Percentiles rank a stretch among this genome's conserved stretches.
Conservation (phyloP, 2,888 invertebrate genomes). For the Horisme vitalbata region DNA sequence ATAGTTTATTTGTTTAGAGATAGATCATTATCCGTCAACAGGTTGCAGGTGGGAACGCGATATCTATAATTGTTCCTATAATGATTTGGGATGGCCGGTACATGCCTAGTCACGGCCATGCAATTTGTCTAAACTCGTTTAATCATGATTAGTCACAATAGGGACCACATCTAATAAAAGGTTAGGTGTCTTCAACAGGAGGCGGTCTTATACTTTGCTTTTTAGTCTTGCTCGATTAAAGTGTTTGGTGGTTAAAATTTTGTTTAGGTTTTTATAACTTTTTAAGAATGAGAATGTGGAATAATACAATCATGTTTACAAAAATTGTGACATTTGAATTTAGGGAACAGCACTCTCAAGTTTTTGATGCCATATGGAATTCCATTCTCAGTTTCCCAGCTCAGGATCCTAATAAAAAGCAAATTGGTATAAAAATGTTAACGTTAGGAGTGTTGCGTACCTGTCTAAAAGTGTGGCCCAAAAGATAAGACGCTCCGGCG, state of each 20-base stretch:
- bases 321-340: no score
- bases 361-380: no score
- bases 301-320: no score
- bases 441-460: conserved; percentile 68
- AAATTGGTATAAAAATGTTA: conserved; percentile 73
- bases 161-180: conserved; percentile 73
- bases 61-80: conserved; percentile 82
- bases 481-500: conserved; percentile 77
- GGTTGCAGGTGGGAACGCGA: conserved; percentile 79
- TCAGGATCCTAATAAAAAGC: conserved; percentile 68
- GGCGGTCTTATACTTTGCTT: conserved; percentile 42
- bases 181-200: conserved; percentile 67
- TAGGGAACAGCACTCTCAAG: no score
- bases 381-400: conserved; percentile 28
- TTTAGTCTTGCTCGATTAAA: conserved; percentile 12
- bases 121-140: conserved; percentile 83
- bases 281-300: no score
- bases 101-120: conserved; percentile 81
- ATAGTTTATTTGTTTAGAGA: conserved; percentile 75
- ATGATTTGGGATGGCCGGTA: conserved; percentile 75
- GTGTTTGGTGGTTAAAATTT: conserved; percentile 3
- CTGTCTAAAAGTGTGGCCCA: conserved; percentile 80
- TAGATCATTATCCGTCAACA: conserved; percentile 78
- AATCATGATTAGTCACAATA: conserved; percentile 83
- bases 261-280: conserved; percentile 1